These are phyloP conservation scores for Thrips palmi DNA, from an alignment of 1,140 invertebrate species.

Conservation along the genomic window DNA sequence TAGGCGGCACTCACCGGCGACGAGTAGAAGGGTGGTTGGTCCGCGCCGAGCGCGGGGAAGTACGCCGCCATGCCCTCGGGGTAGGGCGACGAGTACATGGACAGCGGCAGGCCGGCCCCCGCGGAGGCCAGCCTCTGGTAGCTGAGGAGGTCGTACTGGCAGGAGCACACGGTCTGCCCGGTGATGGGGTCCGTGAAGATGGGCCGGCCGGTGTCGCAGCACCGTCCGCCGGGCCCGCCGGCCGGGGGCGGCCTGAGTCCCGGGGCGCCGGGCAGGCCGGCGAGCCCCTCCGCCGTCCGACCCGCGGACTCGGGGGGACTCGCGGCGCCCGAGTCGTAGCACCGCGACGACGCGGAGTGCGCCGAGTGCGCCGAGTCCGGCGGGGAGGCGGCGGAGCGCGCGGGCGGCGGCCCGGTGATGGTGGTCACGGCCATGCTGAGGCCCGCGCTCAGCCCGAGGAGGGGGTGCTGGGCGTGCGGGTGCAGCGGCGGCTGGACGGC, in stretches of 20 bases:
- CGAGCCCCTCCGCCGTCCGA: too few species aligned
- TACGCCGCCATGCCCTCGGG: conserved; percentile 59
- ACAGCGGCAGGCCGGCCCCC: conserved; percentile 63
- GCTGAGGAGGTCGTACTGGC: conserved; percentile 42
- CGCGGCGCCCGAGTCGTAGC: conserved; percentile 35
- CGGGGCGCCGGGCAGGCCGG: conserved; percentile 19
- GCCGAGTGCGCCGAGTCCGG: too few species aligned
- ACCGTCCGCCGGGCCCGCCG: conserved; percentile 33
- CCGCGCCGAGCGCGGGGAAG: conserved; percentile 56
- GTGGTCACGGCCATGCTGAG: too few species aligned
- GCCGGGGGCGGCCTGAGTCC: conserved; percentile 17
- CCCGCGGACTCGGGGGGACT: conserved; percentile 25
- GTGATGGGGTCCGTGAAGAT: conserved; percentile 83
- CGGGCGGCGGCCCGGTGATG: too few species aligned
- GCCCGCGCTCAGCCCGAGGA: too few species aligned
- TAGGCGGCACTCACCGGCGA: conserved; percentile 47
- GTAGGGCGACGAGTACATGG: conserved; percentile 46
- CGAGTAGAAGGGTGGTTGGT: conserved; percentile 65
- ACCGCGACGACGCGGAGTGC: conserved; percentile 28
- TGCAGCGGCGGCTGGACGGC: too few species aligned
- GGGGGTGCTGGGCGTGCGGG: too few species aligned
- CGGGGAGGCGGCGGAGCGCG: too few species aligned
- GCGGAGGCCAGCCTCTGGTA: conserved; percentile 26
- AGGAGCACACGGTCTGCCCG: conserved; percentile 82
- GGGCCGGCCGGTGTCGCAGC: conserved; percentile 80